phyloP scores from a whole-genome alignment of 2,797 vertebrate genomes.

The Mormyrops attenuatus region DNA sequence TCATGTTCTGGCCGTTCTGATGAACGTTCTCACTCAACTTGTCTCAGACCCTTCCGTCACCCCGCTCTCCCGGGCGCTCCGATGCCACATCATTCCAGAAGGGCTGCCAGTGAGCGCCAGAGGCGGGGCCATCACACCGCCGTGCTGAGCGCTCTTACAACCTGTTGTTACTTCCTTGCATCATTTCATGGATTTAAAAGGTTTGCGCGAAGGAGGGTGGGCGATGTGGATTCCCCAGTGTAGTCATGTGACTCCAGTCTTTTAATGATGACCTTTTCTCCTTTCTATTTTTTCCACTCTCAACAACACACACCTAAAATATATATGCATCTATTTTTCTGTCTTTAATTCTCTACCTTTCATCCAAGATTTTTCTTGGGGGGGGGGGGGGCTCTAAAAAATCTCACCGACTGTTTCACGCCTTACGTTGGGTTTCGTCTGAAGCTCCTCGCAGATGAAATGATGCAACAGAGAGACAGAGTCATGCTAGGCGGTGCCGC shows the following conservation, averaged over 20 bases:
- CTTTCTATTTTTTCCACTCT: neutral
- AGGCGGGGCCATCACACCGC: neutral
- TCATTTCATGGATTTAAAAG: constrained; percentile 50
- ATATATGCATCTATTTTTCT: neutral
- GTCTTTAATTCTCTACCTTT: neutral
- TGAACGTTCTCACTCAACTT: neutral
- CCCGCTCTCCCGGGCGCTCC: constrained; percentile 45
- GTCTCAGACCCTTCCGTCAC: neutral
- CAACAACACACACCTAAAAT: constrained; percentile 3
- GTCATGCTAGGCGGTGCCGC: neutral
- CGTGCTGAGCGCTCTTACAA: constrained; percentile 44
- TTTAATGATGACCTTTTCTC: constrained; percentile 30
- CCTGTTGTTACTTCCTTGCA: constrained; percentile 57
- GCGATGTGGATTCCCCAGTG: constrained; percentile 36
- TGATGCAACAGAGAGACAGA: constrained; percentile 55
- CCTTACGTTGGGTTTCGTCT: constrained; percentile 37
- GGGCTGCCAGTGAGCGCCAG: neutral
- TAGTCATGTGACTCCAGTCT: constrained; percentile 41
- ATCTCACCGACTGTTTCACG: constrained; percentile 17
- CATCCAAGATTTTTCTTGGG: neutral
- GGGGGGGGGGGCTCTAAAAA: neutral
- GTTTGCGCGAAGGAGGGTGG: neutral
- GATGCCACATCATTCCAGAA: constrained; percentile 28
- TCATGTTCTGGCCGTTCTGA: neutral
- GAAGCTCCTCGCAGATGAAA: constrained; percentile 25